phyloP scores from a whole-genome alignment of 1,140 invertebrate genomes.

The Caenorhabditis remanei region DNA sequence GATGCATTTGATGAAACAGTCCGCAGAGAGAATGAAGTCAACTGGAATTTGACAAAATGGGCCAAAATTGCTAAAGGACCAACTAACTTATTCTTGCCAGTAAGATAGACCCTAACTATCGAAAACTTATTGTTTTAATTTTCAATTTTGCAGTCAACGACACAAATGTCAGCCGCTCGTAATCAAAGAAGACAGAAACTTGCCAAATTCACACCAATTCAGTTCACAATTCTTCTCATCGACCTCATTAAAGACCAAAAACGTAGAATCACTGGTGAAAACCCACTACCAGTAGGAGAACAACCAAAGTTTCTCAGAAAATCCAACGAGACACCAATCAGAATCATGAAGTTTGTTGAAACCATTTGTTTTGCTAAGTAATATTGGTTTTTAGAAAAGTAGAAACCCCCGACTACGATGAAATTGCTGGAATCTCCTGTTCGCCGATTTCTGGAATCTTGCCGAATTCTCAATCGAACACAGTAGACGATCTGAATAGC shows the following conservation, averaged over 20 bases:
- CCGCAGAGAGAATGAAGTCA: slow-evolving; percentile 30
- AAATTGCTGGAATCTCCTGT: slow-evolving; percentile 25
- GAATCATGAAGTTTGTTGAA: slow-evolving; percentile 9
- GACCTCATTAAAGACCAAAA: slow-evolving; percentile 42
- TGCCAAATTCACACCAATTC: slow-evolving; percentile 46
- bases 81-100: slow-evolving; percentile 44
- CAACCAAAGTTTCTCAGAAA: background rate
- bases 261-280: slow-evolving; percentile 21
- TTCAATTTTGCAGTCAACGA: background rate
- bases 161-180: slow-evolving; percentile 33
- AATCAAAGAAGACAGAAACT: slow-evolving; percentile 51
- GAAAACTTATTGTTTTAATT: background rate
- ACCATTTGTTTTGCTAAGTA: background rate
- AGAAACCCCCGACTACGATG: slow-evolving; percentile 18
- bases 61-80: slow-evolving; percentile 42
- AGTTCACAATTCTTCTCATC: slow-evolving; percentile 43
- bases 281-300: background rate
- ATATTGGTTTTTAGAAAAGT: slow-evolving; percentile 11
- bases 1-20: slow-evolving; percentile 42
- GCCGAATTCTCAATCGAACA: slow-evolving; percentile 27
- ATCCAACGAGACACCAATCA: slow-evolving; percentile 7
- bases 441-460: slow-evolving; percentile 7
- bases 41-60: slow-evolving; percentile 46
- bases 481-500: background rate
- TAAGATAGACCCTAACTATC: background rate